Evolutionary conservation across 2,113 vertebrate genomes (phyloP), one percentile per base, ranked within the genome.

Genomic region (Aythya baeri): DNA sequence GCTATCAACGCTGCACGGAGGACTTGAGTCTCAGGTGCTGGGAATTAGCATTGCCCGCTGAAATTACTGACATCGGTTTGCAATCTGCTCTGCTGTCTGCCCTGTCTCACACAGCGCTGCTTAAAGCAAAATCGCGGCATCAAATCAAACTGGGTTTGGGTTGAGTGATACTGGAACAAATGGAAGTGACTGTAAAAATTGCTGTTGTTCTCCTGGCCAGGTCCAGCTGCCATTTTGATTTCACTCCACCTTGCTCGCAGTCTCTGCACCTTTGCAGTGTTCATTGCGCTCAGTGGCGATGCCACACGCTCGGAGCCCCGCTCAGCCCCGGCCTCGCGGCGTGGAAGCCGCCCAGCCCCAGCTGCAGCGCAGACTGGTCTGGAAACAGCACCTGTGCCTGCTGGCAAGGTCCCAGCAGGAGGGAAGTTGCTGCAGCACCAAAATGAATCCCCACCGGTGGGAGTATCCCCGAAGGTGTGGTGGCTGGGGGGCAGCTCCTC

Each of bases 161-260:
- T 65, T 89, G 86, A 88, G 80, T 7, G 66, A 84, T 78, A 68
- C 62, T 91, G 91, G 87, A 89, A 94, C 84, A 72, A 96, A 93
- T 85, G 78, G 89, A 87, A 94, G 62, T 21, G 87, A 95, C 78
- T 94, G 89, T 85, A 65, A 91, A 79, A 95, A 85, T 95, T n/a
- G 54, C 67, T 89, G 66, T 18, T 43, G 46, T 43, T 80, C 44
- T 72, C 67, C 57, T 78, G 78, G 84, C 43, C 89, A 82, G 71
- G 62, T 62, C 84, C 71, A 78, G 78, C 70, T 96, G 89, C 93
- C 92, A 38, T 94, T 82, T 82, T 87, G 78, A 91, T 95, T 96
- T 68, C 85, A 85, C 70, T 93, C 91, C 78, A 75, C 87, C 38
- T 82, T 68, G 84, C 82, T 91, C 58, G 74, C 70, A 63, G 70